These are phyloP conservation scores for Cordilura impudica DNA, from an alignment of 2,888 invertebrate genomes.

Conservation along the genomic window DNA sequence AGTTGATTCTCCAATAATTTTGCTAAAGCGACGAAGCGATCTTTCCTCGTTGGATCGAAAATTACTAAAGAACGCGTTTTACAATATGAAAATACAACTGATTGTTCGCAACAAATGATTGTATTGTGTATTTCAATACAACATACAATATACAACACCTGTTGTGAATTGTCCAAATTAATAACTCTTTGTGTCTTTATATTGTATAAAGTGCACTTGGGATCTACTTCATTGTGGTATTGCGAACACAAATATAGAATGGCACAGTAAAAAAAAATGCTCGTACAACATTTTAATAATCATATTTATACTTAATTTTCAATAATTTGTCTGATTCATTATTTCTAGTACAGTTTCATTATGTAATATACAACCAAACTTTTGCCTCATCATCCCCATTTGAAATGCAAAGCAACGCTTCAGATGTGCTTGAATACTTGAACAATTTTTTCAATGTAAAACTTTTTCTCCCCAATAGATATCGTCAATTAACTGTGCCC, in stretches of 20 bases:
- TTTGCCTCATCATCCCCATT: constrained; percentile 43
- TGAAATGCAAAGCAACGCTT: constrained; percentile 43
- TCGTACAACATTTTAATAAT: constrained; percentile 28
- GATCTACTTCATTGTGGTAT: neutral
- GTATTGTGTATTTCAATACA: too few species aligned
- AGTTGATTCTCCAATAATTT: too few species aligned
- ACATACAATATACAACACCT: too few species aligned
- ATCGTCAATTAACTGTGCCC: constrained; percentile 51
- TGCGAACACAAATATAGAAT: neutral
- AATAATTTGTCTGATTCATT: constrained; percentile 58
- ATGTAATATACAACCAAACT: constrained; percentile 48
- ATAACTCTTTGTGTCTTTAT: neutral
- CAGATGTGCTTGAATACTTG: constrained; percentile 18
- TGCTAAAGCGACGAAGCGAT: too few species aligned
- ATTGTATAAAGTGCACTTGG: neutral
- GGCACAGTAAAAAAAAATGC: neutral
- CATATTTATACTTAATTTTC: constrained; percentile 45
- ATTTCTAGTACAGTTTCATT: constrained; percentile 55
- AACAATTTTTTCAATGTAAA: neutral
- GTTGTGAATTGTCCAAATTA: too few species aligned
- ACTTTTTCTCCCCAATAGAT: constrained; percentile 25
- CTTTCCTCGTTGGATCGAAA: too few species aligned
- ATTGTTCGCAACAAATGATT: too few species aligned
- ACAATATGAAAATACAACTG: too few species aligned
- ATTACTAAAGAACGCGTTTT: too few species aligned